Evolutionary conservation across 1,140 invertebrate species (phyloP).

Genomic region (Euura saliciscinereae): DNA sequence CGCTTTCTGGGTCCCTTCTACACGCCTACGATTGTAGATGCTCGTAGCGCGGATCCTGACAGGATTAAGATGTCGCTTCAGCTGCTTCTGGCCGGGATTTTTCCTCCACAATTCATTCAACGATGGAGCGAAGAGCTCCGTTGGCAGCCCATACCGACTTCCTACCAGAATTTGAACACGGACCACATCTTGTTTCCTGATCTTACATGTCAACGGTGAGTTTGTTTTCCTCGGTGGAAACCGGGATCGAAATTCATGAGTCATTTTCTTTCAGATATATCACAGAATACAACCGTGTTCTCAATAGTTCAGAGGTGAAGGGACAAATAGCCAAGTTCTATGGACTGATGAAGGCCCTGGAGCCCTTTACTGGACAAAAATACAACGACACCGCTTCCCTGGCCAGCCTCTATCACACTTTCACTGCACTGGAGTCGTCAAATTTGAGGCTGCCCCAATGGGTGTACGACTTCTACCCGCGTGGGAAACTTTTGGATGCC

Average conservation of each 20-base stretch:
- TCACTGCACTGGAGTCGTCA: conserved; percentile 50
- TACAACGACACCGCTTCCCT: conserved; percentile 37
- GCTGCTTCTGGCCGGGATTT: conserved; percentile 48
- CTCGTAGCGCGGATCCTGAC: conserved; percentile 65
- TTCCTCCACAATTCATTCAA: conserved; percentile 51
- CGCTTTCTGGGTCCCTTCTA: conserved; percentile 47
- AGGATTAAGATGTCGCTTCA: conserved; percentile 62
- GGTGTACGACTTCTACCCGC: conserved; percentile 51
- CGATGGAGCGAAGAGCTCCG: conserved; percentile 40
- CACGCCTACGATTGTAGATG: conserved; percentile 45
- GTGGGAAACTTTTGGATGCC: conserved; percentile 57
- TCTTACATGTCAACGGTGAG: conserved; percentile 25
- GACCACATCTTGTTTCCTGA: conserved; percentile 31
- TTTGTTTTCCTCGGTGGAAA: background rate
- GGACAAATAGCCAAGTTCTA: conserved; percentile 54
- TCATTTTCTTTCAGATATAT: conserved; percentile 49
- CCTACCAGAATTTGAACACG: conserved; percentile 9
- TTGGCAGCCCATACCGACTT: conserved; percentile 53
- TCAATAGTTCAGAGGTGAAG: conserved; percentile 46
- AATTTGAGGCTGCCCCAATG: conserved; percentile 51
- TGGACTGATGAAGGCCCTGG: conserved; percentile 26
- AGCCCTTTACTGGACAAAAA: too few relatives aligned
- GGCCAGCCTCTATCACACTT: conserved; percentile 60
- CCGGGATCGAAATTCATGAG: background rate
- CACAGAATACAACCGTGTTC: conserved; percentile 53